Percentiles rank a stretch among this genome's conserved stretches.
Conservation (phyloP, 2,797 vertebrate genomes). For the Prionace glauca region DNA sequence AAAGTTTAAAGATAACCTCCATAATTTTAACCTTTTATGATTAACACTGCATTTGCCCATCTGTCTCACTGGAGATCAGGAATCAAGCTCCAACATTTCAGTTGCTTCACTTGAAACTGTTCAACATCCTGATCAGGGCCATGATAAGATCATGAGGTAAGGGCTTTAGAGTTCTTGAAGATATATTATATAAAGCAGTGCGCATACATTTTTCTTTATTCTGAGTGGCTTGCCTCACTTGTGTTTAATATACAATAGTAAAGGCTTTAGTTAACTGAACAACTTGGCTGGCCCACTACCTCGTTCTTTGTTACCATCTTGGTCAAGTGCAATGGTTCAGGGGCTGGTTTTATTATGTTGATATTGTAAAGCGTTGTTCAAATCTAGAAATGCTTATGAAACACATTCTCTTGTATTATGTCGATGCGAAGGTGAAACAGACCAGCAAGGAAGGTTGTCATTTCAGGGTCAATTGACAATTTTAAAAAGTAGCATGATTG, state of each 20-base stretch:
- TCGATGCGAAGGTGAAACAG: neutral
- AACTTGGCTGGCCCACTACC: neutral
- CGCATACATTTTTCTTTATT: neutral
- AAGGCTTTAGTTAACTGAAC: neutral
- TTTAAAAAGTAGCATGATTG: neutral
- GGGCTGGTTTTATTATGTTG: neutral
- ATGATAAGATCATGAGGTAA: neutral
- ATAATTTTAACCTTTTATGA: neutral
- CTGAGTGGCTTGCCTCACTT: neutral
- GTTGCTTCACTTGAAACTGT: neutral
- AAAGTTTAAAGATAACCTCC: neutral
- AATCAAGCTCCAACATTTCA: neutral
- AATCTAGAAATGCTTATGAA: neutral
- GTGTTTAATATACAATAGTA: neutral
- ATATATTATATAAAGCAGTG: neutral
- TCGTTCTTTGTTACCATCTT: neutral
- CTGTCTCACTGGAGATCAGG: neutral
- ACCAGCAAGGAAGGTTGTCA: neutral
- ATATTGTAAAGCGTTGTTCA: neutral
- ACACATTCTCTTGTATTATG: neutral
- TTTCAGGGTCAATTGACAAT: neutral
- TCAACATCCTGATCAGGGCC: neutral
- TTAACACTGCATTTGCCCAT: neutral
- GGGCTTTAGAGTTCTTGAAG: neutral
- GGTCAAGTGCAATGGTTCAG: neutral